Percentiles rank a stretch among this genome's conserved stretches.
Evolutionary conservation across 1,140 invertebrate genomes (phyloP).

Genomic region (Macrocentrus cingulum): DNA sequence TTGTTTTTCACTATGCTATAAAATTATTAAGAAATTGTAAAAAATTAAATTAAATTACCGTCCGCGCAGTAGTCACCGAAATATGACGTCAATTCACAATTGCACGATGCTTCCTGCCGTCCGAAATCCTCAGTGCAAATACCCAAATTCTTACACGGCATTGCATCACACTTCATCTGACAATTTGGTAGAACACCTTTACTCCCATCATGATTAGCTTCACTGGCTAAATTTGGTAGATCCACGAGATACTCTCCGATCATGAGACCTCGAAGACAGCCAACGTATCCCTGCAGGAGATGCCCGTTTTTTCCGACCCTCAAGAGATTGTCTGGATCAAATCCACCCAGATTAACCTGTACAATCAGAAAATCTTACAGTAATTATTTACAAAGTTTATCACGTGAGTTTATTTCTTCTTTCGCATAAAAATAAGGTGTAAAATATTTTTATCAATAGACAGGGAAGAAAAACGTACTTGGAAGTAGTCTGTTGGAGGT

Average conservation of each 20-base stretch:
- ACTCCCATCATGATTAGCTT: conserved; percentile 71
- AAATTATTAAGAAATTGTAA: too few relatives aligned
- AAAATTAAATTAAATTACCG: conserved; percentile 49
- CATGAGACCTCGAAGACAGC: conserved; percentile 86
- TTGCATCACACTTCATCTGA: conserved; percentile 83
- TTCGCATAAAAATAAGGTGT: conserved; percentile 1
- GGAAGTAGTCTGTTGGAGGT: conserved; percentile 82
- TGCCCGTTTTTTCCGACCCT: conserved; percentile 62
- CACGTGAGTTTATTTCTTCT: not conserved
- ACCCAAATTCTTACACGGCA: conserved; percentile 85
- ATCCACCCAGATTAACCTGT: conserved; percentile 81
- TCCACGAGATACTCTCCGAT: conserved; percentile 79
- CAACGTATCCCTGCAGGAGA: conserved; percentile 75
- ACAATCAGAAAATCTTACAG: conserved; percentile 15
- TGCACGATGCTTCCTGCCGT: conserved; percentile 79
- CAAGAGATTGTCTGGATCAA: conserved; percentile 73
- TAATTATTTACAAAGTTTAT: too few relatives aligned
- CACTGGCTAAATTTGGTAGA: conserved; percentile 70
- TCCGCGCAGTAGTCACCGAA: conserved; percentile 73
- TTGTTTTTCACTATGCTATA: too few relatives aligned
- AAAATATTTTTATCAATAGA: not conserved
- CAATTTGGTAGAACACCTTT: conserved; percentile 77
- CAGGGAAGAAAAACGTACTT: conserved; percentile 50
- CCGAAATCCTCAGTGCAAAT: conserved; percentile 87
- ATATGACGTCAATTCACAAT: conserved; percentile 87